A percentile compares a stretch with the other conserved stretches of the same genome.
Evolutionary conservation across 2,113 vertebrate species (phyloP).

Genomic region (Chionodraco myersi): DNA sequence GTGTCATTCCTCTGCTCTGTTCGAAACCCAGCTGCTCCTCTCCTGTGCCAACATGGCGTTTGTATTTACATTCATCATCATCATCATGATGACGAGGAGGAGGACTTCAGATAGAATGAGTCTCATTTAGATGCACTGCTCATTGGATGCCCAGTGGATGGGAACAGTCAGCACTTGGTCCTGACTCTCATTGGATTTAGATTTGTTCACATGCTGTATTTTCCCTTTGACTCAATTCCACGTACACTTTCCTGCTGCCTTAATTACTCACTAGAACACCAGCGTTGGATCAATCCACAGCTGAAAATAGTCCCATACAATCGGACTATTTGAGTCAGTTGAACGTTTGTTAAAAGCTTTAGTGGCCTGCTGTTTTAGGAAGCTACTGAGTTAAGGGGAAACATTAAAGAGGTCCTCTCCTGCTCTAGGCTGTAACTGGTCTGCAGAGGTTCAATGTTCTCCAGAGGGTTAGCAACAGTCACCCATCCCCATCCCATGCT

Average conservation of each 20-base stretch:
- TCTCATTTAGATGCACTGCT: background rate
- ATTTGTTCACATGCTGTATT: background rate
- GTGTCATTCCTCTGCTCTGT: background rate
- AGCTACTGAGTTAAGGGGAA: background rate
- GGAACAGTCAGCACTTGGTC: background rate
- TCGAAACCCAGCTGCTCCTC: background rate
- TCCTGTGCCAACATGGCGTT: background rate
- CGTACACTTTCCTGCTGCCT: background rate
- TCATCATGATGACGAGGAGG: too few species aligned
- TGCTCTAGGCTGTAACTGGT: too few species aligned
- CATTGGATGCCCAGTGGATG: background rate
- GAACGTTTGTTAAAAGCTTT: background rate
- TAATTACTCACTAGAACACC: background rate
- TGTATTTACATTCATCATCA: background rate
- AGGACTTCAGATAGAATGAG: background rate
- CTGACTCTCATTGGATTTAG: background rate
- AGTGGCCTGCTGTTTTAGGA: background rate
- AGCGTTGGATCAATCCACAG: background rate
- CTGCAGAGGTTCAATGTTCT: too few species aligned
- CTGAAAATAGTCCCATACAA: background rate
- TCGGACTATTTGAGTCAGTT: background rate
- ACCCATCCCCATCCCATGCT: background rate
- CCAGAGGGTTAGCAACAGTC: too few species aligned
- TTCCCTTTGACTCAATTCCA: background rate
- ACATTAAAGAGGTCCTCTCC: background rate